Evolutionary conservation across 2,797 vertebrate genomes (phyloP).

Genomic region (Anisognathus igniventris): DNA sequence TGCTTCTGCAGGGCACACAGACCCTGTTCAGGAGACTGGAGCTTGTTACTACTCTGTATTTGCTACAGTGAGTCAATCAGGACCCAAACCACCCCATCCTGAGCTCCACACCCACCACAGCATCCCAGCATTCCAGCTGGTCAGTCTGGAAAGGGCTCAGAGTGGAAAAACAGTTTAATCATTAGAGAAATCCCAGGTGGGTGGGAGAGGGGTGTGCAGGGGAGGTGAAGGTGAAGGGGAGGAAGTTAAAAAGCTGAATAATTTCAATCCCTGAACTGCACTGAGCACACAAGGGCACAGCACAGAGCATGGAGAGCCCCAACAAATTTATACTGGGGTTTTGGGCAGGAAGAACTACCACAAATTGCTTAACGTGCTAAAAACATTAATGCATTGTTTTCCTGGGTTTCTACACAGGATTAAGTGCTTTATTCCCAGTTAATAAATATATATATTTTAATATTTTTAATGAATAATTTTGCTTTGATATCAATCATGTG

Average conservation of each 20-base stretch:
- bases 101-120: background rate
- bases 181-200: background rate
- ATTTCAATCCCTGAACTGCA: background rate
- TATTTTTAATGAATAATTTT: no score
- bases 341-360: background rate
- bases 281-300: background rate
- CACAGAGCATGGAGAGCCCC: background rate
- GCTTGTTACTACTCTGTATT: background rate
- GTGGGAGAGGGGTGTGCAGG: background rate
- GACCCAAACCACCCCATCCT: rapidly evolving
- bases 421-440: background rate
- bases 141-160: background rate
- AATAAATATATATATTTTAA: background rate
- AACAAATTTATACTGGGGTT: rapidly evolving
- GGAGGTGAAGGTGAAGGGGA: background rate
- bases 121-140: background rate
- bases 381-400: background rate
- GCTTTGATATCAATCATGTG: background rate
- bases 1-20: background rate
- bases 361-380: background rate
- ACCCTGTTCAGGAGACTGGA: background rate
- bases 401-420: background rate
- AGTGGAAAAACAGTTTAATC: background rate
- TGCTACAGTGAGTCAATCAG: background rate
- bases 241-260: background rate